These are phyloP conservation scores for Eustalomyia histrio DNA, from an alignment of 2,888 invertebrate genomes.

Conservation along the genomic window DNA sequence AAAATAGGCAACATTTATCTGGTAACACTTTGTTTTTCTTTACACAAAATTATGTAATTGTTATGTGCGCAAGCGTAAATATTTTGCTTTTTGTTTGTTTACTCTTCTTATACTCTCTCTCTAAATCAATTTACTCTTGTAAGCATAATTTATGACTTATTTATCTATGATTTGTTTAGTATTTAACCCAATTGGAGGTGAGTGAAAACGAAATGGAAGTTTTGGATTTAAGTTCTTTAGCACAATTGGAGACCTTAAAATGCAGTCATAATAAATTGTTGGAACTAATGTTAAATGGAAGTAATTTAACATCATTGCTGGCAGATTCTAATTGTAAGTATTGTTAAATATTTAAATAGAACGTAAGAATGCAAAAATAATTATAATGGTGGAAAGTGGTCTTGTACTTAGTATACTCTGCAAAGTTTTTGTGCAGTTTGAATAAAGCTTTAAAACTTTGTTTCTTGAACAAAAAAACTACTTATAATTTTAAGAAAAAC, in stretches of 20 bases:
- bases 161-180: conserved; percentile 80
- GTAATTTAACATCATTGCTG: conserved; percentile 85
- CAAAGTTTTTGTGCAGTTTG: too few relatives aligned
- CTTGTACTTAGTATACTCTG: not conserved
- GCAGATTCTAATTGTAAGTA: conserved; percentile 85
- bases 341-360: conserved; percentile 47
- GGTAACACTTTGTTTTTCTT: too few relatives aligned
- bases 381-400: not conserved
- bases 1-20: too few relatives aligned
- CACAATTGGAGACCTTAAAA: conserved; percentile 87
- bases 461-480: too few relatives aligned
- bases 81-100: conserved; percentile 11
- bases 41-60: conserved; percentile 52
- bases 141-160: conserved; percentile 46
- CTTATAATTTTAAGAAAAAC: too few relatives aligned
- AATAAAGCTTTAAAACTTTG: too few relatives aligned
- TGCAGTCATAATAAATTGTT: conserved; percentile 89
- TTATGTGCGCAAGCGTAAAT: conserved; percentile 43
- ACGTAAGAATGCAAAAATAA: conserved; percentile 43
- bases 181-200: conserved; percentile 89
- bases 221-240: conserved; percentile 88
- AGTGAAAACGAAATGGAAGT: conserved; percentile 92
- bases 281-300: conserved; percentile 89
- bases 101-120: conserved; percentile 8
- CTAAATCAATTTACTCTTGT: conserved; percentile 42